These are phyloP conservation scores for Crossaster papposus DNA, from an alignment of 53 echinoderm and acorn worm species.

Conservation along the genomic window DNA sequence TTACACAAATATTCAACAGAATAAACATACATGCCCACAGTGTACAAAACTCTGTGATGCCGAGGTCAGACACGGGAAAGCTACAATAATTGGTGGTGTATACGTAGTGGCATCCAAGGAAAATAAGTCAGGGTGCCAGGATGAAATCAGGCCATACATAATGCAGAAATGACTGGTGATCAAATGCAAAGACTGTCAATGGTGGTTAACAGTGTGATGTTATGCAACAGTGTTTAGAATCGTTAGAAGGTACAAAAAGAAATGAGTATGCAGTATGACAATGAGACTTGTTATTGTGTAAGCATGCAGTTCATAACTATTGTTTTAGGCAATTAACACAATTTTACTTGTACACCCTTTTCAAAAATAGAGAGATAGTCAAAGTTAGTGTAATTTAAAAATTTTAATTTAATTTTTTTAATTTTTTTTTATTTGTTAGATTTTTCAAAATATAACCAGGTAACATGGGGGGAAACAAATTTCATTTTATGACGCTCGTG, in stretches of 20 bases:
- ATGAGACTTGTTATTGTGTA: background rate
- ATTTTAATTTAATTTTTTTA: too few species aligned
- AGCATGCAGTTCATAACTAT: background rate
- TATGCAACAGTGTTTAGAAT: background rate
- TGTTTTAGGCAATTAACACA: too few species aligned
- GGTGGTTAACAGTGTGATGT: background rate
- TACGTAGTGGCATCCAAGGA: background rate
- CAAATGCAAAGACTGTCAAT: background rate
- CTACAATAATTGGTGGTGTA: background rate
- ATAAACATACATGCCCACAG: background rate
- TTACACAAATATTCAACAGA: background rate
- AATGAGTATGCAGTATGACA: background rate
- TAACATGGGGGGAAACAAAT: too few species aligned
- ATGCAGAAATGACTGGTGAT: background rate
- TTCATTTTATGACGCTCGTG: too few species aligned
- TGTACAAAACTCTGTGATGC: background rate
- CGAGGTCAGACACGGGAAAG: background rate
- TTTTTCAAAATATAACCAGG: too few species aligned
- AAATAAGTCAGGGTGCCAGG: too few species aligned
- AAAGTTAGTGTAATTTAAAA: too few species aligned
- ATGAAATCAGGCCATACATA: background rate
- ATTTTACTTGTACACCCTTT: too few species aligned
- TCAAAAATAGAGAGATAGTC: too few species aligned
- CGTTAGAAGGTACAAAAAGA: background rate
- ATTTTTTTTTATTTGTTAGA: too few species aligned